Conservation (phyloP, 2,113 vertebrate genomes). For the Prionailurus viverrinus region DNA sequence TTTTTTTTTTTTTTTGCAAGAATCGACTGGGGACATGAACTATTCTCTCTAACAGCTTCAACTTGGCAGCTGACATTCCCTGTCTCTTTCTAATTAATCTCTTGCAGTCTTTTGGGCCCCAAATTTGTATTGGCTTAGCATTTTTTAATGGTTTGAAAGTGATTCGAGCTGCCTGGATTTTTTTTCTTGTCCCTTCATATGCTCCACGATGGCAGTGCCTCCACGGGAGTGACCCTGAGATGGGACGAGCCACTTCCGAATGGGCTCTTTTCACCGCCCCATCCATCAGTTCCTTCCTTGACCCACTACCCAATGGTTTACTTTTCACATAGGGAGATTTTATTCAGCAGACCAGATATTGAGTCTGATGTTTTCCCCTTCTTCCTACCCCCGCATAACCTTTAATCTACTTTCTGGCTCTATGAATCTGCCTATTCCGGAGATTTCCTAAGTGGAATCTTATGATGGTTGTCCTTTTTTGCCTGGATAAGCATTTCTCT, state of each 20-base stretch:
- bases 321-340: slow-evolving; percentile 33
- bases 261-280: background rate
- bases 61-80: slow-evolving; percentile 73
- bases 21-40: slow-evolving; percentile 63
- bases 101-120: slow-evolving; percentile 10
- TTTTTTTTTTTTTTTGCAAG: slow-evolving; percentile 46
- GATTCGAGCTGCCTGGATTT: slow-evolving; percentile 26
- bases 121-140: slow-evolving; percentile 63
- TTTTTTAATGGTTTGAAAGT: slow-evolving; percentile 48
- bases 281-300: slow-evolving; percentile 27
- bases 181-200: background rate
- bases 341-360: background rate
- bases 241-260: slow-evolving; percentile 7
- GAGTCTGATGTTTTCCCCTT: background rate
- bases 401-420: background rate
- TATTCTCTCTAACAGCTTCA: slow-evolving; percentile 72
- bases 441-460: background rate
- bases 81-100: slow-evolving; percentile 66
- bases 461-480: background rate
- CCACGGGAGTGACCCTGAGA: background rate
- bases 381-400: background rate
- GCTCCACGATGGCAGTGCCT: background rate
- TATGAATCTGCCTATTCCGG: background rate
- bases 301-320: background rate
- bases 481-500: background rate